A percentile compares a stretch with the other conserved stretches of the same genome.
phyloP scores from a whole-genome alignment of 1,140 invertebrate genomes.

The Drosophila parvula region DNA sequence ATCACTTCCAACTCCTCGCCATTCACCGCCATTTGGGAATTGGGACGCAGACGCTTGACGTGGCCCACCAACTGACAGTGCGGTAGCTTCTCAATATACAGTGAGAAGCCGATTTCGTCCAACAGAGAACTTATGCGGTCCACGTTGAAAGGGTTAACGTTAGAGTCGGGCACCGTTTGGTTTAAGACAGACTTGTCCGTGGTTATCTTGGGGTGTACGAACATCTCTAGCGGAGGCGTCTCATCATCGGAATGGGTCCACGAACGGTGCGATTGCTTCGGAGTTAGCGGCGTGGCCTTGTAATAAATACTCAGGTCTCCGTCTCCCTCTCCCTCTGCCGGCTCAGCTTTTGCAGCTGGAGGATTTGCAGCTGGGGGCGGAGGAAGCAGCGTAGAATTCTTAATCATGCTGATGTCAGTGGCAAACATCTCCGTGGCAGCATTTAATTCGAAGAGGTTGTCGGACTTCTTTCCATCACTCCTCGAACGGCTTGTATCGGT shows the following conservation, averaged over 20 bases:
- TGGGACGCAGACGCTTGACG: constrained; percentile 77
- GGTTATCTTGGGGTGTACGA: constrained; percentile 45
- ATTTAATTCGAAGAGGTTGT: constrained; percentile 70
- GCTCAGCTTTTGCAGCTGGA: constrained; percentile 4
- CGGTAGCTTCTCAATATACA: constrained; percentile 67
- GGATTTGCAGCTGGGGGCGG: not conserved
- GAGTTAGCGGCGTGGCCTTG: constrained; percentile 67
- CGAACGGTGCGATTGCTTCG: constrained; percentile 53
- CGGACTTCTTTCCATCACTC: not conserved
- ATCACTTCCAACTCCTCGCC: constrained; percentile 87
- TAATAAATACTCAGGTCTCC: constrained; percentile 69
- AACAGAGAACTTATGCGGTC: constrained; percentile 85
- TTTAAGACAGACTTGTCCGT: constrained; percentile 41
- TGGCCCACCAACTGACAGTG: constrained; percentile 66
- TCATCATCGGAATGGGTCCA: constrained; percentile 49
- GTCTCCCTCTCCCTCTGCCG: constrained; percentile 32
- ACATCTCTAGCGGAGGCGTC: constrained; percentile 17
- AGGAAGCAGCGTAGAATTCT: constrained; percentile 74
- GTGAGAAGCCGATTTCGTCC: constrained; percentile 85
- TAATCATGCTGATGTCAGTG: constrained; percentile 74
- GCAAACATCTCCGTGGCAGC: constrained; percentile 77
- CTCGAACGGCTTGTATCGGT: not conserved
- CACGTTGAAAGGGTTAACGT: constrained; percentile 86
- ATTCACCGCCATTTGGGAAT: constrained; percentile 84
- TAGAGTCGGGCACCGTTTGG: constrained; percentile 42